A percentile compares a stretch with the other conserved stretches of the same genome.
phyloP scores from a whole-genome alignment of 2,797 vertebrate genomes.

The Ispidina picta region DNA sequence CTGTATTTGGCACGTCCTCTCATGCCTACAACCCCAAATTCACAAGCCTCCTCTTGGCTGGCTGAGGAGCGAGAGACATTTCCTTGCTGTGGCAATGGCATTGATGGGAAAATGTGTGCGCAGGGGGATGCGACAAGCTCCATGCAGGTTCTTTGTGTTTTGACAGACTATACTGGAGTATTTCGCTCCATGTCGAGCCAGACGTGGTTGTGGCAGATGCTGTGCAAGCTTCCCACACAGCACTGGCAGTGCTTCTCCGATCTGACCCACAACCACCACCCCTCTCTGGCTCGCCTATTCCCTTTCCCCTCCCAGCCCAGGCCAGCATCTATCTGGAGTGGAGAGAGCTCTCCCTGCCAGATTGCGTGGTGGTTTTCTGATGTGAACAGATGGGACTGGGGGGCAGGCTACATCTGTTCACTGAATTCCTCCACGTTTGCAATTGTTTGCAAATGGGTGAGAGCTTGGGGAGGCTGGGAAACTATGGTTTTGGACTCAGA shows the following conservation, averaged over 20 bases:
- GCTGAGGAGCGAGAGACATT: constrained; percentile 14
- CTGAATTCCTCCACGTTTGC: constrained; percentile 67
- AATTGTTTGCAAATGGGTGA: constrained; percentile 68
- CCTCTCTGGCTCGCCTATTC: neutral
- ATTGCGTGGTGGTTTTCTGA: constrained; percentile 66
- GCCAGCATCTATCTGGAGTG: neutral
- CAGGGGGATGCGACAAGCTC: neutral
- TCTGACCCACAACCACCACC: neutral
- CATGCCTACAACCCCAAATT: neutral
- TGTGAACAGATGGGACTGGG: constrained; percentile 68
- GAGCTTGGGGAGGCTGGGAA: constrained; percentile 28
- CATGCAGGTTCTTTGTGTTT: constrained; percentile 22
- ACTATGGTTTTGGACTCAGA: constrained; percentile 7
- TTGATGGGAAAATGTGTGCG: neutral
- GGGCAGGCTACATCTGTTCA: constrained; percentile 64
- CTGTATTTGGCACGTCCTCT: neutral
- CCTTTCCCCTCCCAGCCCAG: neutral
- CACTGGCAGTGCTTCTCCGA: neutral
- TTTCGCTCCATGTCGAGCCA: neutral
- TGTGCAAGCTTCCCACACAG: neutral
- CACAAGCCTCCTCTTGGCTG: neutral
- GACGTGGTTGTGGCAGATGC: constrained; percentile 19
- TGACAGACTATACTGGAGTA: constrained; percentile 21
- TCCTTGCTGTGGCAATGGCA: neutral
- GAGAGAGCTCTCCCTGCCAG: constrained; percentile 35